Evolutionary conservation across 2,888 invertebrate genomes (phyloP).

Genomic region (Prenolepis imparis): DNA sequence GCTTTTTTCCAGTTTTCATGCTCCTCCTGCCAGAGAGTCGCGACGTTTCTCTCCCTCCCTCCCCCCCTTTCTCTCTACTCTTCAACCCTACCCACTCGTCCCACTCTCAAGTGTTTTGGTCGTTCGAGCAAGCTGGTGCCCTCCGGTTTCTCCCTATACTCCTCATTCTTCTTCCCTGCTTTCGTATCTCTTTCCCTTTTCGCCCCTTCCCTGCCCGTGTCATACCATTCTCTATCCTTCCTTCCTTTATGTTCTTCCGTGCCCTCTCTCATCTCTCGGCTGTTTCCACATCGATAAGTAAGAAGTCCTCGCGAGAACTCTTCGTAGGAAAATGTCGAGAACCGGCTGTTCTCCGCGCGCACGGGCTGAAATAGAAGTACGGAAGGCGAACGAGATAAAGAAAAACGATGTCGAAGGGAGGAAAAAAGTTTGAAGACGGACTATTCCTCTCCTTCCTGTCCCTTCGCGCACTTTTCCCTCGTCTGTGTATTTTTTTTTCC

Average conservation of each 20-base stretch:
- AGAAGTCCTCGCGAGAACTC: slow-evolving; percentile 60
- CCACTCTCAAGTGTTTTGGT: slow-evolving; percentile 65
- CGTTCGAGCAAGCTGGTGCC: slow-evolving; percentile 62
- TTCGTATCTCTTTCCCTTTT: slow-evolving; percentile 15
- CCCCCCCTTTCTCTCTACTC: not conserved
- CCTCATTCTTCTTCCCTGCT: slow-evolving; percentile 52
- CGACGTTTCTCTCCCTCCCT: slow-evolving; percentile 43
- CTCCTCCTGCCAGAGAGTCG: slow-evolving; percentile 51
- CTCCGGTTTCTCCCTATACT: slow-evolving; percentile 54
- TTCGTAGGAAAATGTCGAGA: slow-evolving; percentile 62
- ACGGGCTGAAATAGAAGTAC: slow-evolving; percentile 45
- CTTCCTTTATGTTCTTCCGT: slow-evolving; percentile 32
- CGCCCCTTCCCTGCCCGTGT: not conserved
- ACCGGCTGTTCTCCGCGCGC: slow-evolving; percentile 27
- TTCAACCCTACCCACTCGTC: slow-evolving; percentile 52
- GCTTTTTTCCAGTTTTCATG: slow-evolving; percentile 66
- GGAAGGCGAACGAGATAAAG: slow-evolving; percentile 34
- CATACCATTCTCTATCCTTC: slow-evolving; percentile 35
- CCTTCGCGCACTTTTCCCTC: slow-evolving; percentile 17
- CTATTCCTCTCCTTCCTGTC: slow-evolving; percentile 22
- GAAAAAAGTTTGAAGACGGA: slow-evolving; percentile 49
- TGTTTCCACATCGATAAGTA: slow-evolving; percentile 56
- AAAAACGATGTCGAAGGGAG: slow-evolving; percentile 48
- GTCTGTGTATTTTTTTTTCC: not conserved
- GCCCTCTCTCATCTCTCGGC: slow-evolving; percentile 27